phyloP scores from a whole-genome alignment of 1,140 invertebrate species.

The Drosophila oshimai region DNA sequence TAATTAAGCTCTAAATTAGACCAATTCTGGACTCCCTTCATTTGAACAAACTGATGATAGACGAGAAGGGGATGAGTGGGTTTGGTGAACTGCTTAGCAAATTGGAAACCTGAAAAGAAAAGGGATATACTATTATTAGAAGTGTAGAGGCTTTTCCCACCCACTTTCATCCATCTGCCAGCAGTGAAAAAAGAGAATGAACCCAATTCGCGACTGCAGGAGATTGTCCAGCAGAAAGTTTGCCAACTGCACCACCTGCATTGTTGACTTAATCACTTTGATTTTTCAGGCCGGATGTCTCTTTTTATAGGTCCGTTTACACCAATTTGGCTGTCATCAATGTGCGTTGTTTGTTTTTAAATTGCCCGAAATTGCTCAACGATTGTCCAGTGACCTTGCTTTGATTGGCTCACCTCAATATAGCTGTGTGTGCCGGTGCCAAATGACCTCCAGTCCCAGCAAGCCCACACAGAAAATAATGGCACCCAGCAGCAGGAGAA shows the following conservation, averaged over 20 bases:
- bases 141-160: background rate
- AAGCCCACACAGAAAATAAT: conserved; percentile 50
- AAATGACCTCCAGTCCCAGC: conserved; percentile 55
- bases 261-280: conserved; percentile 35
- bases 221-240: conserved; percentile 71
- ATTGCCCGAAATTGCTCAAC: conserved; percentile 46
- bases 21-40: conserved; percentile 21
- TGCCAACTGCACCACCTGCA: conserved; percentile 56
- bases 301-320: conserved; percentile 31
- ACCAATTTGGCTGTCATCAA: conserved; percentile 51
- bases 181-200: conserved; percentile 68
- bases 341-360: conserved; percentile 55
- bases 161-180: conserved; percentile 62
- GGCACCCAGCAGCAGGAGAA: conserved; percentile 42
- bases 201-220: conserved; percentile 44
- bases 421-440: conserved; percentile 17
- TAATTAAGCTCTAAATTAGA: conserved; percentile 42
- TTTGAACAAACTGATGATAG: conserved; percentile 59
- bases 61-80: conserved; percentile 20
- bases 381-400: conserved; percentile 4
- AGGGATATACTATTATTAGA: background rate
- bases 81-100: conserved; percentile 25
- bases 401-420: conserved; percentile 19
- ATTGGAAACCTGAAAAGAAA: conserved; percentile 29
- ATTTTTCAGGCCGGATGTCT: background rate